Evolutionary conservation across 2,888 invertebrate genomes (phyloP).

Genomic region (Zele albiditarsus): DNA sequence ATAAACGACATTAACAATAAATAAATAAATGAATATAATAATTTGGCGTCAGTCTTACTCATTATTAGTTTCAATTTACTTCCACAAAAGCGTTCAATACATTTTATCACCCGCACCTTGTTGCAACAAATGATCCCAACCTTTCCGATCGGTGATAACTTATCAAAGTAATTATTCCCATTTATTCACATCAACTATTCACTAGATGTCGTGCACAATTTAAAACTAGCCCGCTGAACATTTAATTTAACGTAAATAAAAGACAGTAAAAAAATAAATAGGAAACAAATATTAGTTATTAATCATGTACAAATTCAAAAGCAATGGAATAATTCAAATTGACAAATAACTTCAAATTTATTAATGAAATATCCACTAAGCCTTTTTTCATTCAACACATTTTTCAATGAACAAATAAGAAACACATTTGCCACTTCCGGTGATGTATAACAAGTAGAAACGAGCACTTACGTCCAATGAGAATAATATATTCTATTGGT

Average conservation of each 20-base stretch:
- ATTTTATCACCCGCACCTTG: neutral
- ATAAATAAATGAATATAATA: slow-evolving; percentile 58
- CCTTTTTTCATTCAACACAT: neutral
- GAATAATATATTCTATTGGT: neutral
- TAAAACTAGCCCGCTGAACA: neutral
- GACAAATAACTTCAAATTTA: neutral
- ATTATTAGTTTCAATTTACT: neutral
- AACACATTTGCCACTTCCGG: neutral
- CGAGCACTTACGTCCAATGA: neutral
- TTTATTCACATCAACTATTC: neutral
- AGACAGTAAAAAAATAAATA: neutral
- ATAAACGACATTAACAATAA: slow-evolving; percentile 62
- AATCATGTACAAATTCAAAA: neutral
- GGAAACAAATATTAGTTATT: neutral
- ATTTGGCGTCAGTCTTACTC: too few species aligned
- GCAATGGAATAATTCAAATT: neutral
- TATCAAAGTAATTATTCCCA: neutral
- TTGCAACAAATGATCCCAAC: neutral
- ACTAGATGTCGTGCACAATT: neutral
- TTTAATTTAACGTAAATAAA: neutral
- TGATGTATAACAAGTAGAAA: neutral
- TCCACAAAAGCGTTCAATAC: too few species aligned
- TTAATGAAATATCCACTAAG: neutral
- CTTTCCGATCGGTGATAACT: neutral
- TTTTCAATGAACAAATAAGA: neutral